A percentile compares a stretch with the other conserved stretches of the same genome.
These are phyloP conservation scores for Spialia ferax DNA, from an alignment of 2,888 invertebrate genomes.

Conservation along the genomic window DNA sequence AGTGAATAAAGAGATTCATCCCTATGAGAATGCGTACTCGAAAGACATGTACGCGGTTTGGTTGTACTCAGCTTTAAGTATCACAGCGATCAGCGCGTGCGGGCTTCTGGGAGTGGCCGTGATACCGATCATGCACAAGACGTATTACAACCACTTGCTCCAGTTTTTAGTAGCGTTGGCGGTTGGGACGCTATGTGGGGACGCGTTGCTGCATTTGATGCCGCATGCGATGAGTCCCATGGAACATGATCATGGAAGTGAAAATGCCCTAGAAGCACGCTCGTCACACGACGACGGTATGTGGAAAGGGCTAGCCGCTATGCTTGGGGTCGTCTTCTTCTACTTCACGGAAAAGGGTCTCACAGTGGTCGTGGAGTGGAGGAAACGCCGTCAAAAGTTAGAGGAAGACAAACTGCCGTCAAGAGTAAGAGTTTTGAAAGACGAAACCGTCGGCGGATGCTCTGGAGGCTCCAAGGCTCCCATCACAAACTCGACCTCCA, in stretches of 20 bases:
- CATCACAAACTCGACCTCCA: slow-evolving; percentile 75
- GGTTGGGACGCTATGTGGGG: slow-evolving; percentile 96
- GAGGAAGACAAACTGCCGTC: slow-evolving; percentile 89
- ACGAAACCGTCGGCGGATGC: slow-evolving; percentile 84
- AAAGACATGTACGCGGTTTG: slow-evolving; percentile 88
- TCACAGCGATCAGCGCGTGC: slow-evolving; percentile 94
- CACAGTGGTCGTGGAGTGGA: slow-evolving; percentile 93
- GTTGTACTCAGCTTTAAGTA: slow-evolving; percentile 93
- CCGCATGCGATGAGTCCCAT: slow-evolving; percentile 91
- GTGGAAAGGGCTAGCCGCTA: slow-evolving; percentile 95
- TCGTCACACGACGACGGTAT: slow-evolving; percentile 89
- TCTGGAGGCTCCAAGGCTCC: slow-evolving; percentile 71
- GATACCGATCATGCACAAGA: slow-evolving; percentile 96
- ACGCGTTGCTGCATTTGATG: slow-evolving; percentile 96
- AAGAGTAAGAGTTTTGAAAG: slow-evolving; percentile 91
- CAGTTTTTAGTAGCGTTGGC: slow-evolving; percentile 97
- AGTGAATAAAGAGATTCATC: slow-evolving; percentile 15
- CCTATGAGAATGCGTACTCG: slow-evolving; percentile 56
- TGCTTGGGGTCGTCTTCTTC: slow-evolving; percentile 94
- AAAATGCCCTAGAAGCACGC: slow-evolving; percentile 49
- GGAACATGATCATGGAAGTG: slow-evolving; percentile 56
- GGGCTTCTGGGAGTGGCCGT: slow-evolving; percentile 95
- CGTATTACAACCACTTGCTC: slow-evolving; percentile 95
- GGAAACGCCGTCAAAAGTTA: slow-evolving; percentile 90
- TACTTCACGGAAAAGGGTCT: slow-evolving; percentile 95